phyloP scores from a whole-genome alignment of 2,888 invertebrate species.

The Pecten maximus region DNA sequence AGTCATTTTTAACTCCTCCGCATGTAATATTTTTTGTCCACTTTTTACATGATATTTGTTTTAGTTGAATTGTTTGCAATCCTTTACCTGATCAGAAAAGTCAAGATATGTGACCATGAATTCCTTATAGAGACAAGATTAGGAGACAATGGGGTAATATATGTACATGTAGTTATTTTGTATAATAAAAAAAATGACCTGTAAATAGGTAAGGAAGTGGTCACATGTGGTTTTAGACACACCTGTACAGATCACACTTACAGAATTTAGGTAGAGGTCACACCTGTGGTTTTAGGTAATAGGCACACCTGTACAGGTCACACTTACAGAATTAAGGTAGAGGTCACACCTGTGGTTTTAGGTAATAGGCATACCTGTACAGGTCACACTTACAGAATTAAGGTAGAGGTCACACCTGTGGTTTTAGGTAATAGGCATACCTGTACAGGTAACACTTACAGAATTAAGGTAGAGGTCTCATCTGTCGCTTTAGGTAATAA shows the following conservation, averaged over 20 bases:
- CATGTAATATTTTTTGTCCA: too few relatives aligned
- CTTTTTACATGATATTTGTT: too few relatives aligned
- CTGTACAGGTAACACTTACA: not conserved
- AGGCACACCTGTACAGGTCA: not conserved
- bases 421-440: not conserved
- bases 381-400: not conserved
- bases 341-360: not conserved
- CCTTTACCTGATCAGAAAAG: too few relatives aligned
- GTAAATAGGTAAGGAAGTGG: too few relatives aligned
- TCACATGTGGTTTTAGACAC: too few relatives aligned
- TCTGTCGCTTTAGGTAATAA: not conserved
- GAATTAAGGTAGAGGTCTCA: not conserved
- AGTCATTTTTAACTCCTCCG: too few relatives aligned
- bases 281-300: not conserved
- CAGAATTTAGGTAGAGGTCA: not conserved
- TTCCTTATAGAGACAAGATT: too few relatives aligned
- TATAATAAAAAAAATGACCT: too few relatives aligned
- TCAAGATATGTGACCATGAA: too few relatives aligned
- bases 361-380: not conserved
- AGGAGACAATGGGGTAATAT: too few relatives aligned
- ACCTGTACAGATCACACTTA: not conserved
- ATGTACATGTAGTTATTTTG: too few relatives aligned
- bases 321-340: not conserved
- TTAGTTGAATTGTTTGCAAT: too few relatives aligned
- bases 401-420: not conserved